Evolutionary conservation across 2,797 vertebrate species (phyloP), one percentile per base, ranked within the genome.

Genomic region (Uromys caudimaculatus): DNA sequence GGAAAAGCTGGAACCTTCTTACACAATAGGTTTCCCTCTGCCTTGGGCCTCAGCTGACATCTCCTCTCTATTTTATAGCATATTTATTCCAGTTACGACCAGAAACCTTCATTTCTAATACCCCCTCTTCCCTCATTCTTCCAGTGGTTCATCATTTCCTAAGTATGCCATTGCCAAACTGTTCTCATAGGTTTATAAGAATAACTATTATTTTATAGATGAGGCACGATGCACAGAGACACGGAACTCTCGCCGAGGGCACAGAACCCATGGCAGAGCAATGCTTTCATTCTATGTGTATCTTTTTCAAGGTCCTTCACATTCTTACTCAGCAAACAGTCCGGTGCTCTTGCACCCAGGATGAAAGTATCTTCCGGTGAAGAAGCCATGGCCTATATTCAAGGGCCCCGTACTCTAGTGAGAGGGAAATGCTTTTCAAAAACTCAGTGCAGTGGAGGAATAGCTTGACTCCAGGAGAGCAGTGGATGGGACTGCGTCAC

Each of bases 171-270:
- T 86, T 64, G 78, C 89, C n/a, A 21, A n/a, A 16, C 29, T 41
- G 6, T 71, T 69, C 71, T 67, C 56, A 13, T 29, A 73, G 32
- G 60, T 5, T 21, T 69, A 4, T n/a, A 29, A 81, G 52, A 52
- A 29, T 84, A 8, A 44, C 50, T n/a, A 84, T 77, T 16, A 41
- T 85, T 73, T 93, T 41, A 19, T 1, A n/a, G 50, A 23, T 90
- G n/a, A 88, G 56, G 29, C 85, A 58, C 47, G 71, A 77, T 73
- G 60, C 60, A 83, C 56, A 93, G 56, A 93, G 90, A 76, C 58
- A 54, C 41, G 69, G 78, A 81, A 77, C 6, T 44, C 58, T 93
- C 84, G 47, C 69, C 44, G 50, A 88, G 38, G 64, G 35, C 69
- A 94, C 38, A 89, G 75, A 93, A 19, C 29, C 38, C 38, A 11